Conservation (phyloP, 2,797 vertebrate genomes). For the Anabacerthia variegaticeps region DNA sequence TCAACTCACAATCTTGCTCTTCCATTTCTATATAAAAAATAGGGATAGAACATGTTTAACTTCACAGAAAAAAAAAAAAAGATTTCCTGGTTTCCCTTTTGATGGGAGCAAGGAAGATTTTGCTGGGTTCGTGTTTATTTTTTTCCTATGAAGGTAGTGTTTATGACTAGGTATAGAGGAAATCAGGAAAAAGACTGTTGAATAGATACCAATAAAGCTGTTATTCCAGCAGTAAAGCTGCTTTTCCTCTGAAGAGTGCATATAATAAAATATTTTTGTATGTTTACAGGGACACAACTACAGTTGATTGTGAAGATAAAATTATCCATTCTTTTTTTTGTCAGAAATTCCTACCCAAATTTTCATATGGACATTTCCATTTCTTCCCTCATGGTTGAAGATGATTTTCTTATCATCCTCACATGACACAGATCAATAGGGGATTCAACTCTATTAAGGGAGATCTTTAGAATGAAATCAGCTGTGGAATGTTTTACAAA, state of each 20-base stretch:
- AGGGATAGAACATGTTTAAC: background rate
- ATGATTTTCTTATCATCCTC: conserved; percentile 67
- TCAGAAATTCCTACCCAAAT: background rate
- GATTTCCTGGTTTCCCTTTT: background rate
- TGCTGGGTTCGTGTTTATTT: background rate
- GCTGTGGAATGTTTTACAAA: conserved; percentile 80
- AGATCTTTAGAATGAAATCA: conserved; percentile 78
- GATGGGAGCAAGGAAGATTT: background rate
- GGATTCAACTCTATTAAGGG: conserved; percentile 70
- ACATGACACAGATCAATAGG: conserved; percentile 57
- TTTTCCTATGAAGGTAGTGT: background rate
- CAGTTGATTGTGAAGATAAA: conserved; percentile 38
- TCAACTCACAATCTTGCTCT: background rate
- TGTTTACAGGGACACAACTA: background rate
- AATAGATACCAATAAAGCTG: background rate
- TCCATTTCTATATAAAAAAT: background rate
- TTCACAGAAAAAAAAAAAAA: background rate
- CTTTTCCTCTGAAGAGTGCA: background rate
- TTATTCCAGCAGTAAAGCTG: background rate
- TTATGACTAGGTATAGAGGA: background rate
- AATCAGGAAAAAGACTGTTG: background rate
- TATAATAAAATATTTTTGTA: background rate
- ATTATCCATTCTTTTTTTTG: background rate
- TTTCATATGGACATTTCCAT: conserved; percentile 31
- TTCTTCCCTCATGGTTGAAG: conserved; percentile 46